Percentiles rank a stretch among this genome's conserved stretches.
Evolutionary conservation across 1,140 invertebrate genomes (phyloP).

Genomic region (Protaetia brevitarsis): DNA sequence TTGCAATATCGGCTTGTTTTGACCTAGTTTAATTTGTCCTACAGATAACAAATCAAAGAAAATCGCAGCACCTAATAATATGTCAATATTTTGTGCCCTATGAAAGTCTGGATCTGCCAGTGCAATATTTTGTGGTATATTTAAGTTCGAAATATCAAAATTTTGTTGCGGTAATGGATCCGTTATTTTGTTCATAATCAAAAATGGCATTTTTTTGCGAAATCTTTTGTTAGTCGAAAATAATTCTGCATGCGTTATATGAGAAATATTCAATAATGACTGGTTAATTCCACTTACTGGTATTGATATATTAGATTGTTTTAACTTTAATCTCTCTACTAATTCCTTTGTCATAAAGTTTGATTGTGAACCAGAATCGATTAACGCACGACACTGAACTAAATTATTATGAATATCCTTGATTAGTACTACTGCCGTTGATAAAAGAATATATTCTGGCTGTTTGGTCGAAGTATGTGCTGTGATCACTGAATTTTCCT

Average conservation of each 20-base stretch:
- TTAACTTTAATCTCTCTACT: conserved; percentile 24
- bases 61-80: conserved; percentile 38
- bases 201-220: neutral
- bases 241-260: neutral
- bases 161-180: neutral
- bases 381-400: conserved; percentile 29
- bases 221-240: conserved; percentile 2
- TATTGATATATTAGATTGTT: neutral
- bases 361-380: conserved; percentile 35
- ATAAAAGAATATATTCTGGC: conserved; percentile 27
- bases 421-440: conserved; percentile 35
- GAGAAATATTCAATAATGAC: neutral
- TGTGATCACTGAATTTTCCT: neutral
- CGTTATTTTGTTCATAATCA: conserved; percentile 18
- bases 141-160: conserved; percentile 26
- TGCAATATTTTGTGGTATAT: conserved; percentile 33
- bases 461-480: neutral
- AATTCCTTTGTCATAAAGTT: conserved; percentile 36
- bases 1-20: too few species aligned
- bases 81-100: conserved; percentile 30
- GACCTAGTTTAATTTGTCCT: too few species aligned
- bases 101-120: conserved; percentile 36
- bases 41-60: conserved; percentile 32
- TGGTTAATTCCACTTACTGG: neutral
- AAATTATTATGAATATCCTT: conserved; percentile 24